Evolutionary conservation across 2,797 vertebrate species (phyloP), one percentile per base, ranked within the genome.

Genomic region (Myiotriccus ornatus): DNA sequence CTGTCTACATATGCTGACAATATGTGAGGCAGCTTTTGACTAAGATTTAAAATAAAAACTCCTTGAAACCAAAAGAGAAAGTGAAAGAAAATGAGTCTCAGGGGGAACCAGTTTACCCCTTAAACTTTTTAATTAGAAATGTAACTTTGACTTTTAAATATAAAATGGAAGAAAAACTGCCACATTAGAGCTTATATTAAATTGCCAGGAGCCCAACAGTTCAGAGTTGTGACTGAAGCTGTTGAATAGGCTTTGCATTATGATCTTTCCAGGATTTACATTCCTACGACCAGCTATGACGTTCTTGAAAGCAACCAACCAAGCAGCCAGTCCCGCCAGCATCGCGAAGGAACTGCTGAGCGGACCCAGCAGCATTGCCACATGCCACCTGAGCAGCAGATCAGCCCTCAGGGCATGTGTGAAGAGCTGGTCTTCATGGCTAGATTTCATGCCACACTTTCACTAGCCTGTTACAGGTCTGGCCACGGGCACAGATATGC

Each of bases 371-470:
- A 60, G 47, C 5, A 24, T 25, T 43, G 39, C 43, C 63, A 19
- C 32, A 13, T 4, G 39, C 35, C 35, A 28, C 43, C 71, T 14
- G 28, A 28, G 18, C 0, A 20, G 57, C 46, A 19, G 50, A 39
- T 20, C 49, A 62, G 37, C 16, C 19, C 71, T 11, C 0, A 0
- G 32, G 22, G 35, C 44, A 17, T 1, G 14, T 3, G 56, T 1
- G 1, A 71, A 71, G 64, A 46, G 60, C 25, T 0, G 0, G 9
- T n/a, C 52, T 35, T 34, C 4, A 14, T 1, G 13, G 64, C 39
- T 52, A 37, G 24, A 46, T 74, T 68, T 83, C 64, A 21, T 2
- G 7, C 52, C 89, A 73, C 35, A 91, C 93, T 93, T 93, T 88
- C 94, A 82, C 94, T 80, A 4, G 24, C 35, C 62, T 65, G 50